Percentiles rank a stretch among this genome's conserved stretches.
These are phyloP conservation scores for Fragum sueziense DNA, from an alignment of 2,888 invertebrate species.

Conservation along the genomic window DNA sequence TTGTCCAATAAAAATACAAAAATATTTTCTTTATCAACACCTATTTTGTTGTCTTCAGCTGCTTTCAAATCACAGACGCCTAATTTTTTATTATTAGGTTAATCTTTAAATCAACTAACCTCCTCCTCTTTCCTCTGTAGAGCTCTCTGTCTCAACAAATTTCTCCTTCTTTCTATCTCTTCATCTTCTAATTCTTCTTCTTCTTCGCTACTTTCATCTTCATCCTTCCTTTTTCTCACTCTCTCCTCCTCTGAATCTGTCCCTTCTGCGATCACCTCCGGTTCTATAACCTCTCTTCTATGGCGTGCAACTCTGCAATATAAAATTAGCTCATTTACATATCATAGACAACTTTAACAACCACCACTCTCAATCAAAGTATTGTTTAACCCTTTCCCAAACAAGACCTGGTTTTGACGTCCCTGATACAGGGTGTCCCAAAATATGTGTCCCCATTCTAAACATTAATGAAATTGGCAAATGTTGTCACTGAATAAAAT, in stretches of 20 bases:
- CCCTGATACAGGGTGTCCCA: no score
- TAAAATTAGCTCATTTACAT: not conserved
- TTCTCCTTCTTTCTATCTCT: conserved; percentile 88
- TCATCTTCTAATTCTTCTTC: conserved; percentile 81
- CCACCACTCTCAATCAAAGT: no score
- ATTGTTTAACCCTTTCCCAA: no score
- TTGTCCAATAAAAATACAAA: no score
- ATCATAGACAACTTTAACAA: not conserved
- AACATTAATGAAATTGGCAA: no score
- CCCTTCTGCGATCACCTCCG: conserved; percentile 88
- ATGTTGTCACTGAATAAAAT: no score
- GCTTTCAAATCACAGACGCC: no score
- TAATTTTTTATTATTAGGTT: no score
- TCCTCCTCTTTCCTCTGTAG: conserved; percentile 81
- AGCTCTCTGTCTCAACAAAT: conserved; percentile 87
- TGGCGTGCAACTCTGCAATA: conserved; percentile 75
- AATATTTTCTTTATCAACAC: no score
- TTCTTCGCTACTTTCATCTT: conserved; percentile 76
- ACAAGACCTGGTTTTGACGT: no score
- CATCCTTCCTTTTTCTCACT: conserved; percentile 62
- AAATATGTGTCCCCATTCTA: no score
- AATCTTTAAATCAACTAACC: conserved; percentile 65
- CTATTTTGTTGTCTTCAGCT: no score
- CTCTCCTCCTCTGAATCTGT: conserved; percentile 78
- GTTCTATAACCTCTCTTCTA: conserved; percentile 78